Percentiles rank a stretch among this genome's conserved stretches.
Evolutionary conservation across 2,113 vertebrate species (phyloP).

Genomic region (Cariama cristata): DNA sequence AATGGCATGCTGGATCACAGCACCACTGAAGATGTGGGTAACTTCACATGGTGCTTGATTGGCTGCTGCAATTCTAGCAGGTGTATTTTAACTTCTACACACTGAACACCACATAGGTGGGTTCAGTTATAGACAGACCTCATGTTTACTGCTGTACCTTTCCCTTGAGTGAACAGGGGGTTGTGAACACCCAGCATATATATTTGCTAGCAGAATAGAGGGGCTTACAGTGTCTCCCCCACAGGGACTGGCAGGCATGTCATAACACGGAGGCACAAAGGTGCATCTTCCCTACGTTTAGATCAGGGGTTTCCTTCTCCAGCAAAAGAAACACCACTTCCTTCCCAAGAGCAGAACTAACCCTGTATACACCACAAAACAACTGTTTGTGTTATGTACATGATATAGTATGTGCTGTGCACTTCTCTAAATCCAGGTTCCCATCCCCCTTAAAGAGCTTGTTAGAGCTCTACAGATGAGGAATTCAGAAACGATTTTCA

Average conservation of each 20-base stretch:
- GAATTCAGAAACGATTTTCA: slow-evolving; percentile 52
- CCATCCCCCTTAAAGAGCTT: slow-evolving; percentile 3
- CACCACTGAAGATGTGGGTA: not conserved
- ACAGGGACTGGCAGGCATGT: not conserved
- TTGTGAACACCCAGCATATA: not conserved
- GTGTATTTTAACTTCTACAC: not conserved
- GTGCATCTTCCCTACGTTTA: not conserved
- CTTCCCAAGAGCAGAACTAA: not conserved
- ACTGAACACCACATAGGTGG: fast-evolving
- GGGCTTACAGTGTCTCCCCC: not conserved
- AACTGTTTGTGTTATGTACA: not conserved
- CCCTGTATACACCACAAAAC: not conserved
- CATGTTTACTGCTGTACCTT: not conserved
- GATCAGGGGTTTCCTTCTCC: not conserved
- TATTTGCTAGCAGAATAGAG: not conserved
- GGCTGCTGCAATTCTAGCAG: not conserved
- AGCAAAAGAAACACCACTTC: not conserved
- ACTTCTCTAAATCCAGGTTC: not conserved
- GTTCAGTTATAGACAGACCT: not conserved
- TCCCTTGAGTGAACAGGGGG: not conserved
- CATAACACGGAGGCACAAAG: not conserved
- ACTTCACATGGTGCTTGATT: fast-evolving
- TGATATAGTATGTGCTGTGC: not conserved
- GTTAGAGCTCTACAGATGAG: slow-evolving; percentile 21
- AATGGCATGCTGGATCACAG: fast-evolving